Conservation (phyloP, 2,888 invertebrate species). For the Plagodis pulveraria region DNA sequence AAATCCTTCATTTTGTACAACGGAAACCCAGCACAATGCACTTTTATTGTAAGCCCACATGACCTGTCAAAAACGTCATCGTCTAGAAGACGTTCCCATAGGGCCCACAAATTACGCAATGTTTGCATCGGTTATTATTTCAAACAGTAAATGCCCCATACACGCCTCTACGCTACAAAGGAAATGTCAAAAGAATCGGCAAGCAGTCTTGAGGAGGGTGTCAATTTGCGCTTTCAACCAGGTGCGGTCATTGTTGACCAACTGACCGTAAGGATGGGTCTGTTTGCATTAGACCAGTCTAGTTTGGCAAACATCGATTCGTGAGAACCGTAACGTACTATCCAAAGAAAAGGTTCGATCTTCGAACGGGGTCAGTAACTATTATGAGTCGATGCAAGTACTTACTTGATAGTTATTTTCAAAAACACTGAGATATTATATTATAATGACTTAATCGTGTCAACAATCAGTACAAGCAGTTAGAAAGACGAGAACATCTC, state of each 20-base stretch:
- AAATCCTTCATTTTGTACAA: conserved; percentile 49
- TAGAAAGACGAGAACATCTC: conserved; percentile 63
- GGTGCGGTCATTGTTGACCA: conserved; percentile 75
- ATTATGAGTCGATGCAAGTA: conserved; percentile 23
- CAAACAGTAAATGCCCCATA: conserved; percentile 60
- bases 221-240: conserved; percentile 70
- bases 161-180: conserved; percentile 72
- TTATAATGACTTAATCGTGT: conserved; percentile 62
- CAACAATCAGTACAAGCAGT: conserved; percentile 62
- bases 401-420: conserved; percentile 26
- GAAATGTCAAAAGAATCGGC: conserved; percentile 66
- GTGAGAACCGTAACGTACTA: conserved; percentile 73
- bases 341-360: conserved; percentile 29
- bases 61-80: conserved; percentile 78
- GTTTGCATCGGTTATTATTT: conserved; percentile 75
- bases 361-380: conserved; percentile 12
- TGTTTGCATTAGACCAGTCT: conserved; percentile 72
- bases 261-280: conserved; percentile 75
- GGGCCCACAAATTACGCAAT: conserved; percentile 73
- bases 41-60: conserved; percentile 58
- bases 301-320: conserved; percentile 64
- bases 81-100: conserved; percentile 61
- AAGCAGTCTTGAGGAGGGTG: conserved; percentile 71
- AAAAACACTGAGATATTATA: conserved; percentile 39
- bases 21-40: conserved; percentile 65